Conservation (phyloP, 1,140 invertebrate species). For the Triops longicaudatus region DNA sequence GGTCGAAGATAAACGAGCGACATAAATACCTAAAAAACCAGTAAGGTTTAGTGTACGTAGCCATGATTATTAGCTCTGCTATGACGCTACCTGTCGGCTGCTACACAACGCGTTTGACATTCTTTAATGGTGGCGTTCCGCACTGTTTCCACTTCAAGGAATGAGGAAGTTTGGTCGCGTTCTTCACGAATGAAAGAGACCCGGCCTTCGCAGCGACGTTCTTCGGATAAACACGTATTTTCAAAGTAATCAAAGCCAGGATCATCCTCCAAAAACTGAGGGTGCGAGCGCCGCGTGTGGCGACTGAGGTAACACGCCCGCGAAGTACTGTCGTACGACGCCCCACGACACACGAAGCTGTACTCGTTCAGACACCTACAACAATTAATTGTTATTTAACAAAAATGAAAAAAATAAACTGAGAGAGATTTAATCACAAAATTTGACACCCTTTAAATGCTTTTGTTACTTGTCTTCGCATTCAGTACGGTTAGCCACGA, state of each 20-base stretch:
- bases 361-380: conserved; percentile 74
- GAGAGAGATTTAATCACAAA: neutral
- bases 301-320: conserved; percentile 68
- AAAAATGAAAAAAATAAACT: too few species aligned
- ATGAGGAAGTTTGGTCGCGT: conserved; percentile 73
- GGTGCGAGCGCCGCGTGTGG: conserved; percentile 73
- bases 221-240: conserved; percentile 79
- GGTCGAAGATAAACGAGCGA: conserved; percentile 80
- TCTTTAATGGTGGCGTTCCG: conserved; percentile 73
- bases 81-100: conserved; percentile 56
- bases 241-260: conserved; percentile 80
- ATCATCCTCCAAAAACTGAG: conserved; percentile 70
- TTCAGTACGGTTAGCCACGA: conserved; percentile 63
- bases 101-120: conserved; percentile 67
- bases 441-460: neutral
- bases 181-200: conserved; percentile 80
- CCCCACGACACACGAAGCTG: conserved; percentile 75
- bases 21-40: conserved; percentile 59
- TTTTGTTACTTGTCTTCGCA: conserved; percentile 64
- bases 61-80: too few species aligned
- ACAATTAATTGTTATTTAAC: neutral
- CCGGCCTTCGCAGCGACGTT: conserved; percentile 71
- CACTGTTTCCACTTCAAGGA: conserved; percentile 77
- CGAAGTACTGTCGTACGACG: conserved; percentile 64
- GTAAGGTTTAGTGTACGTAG: neutral